A percentile compares a stretch with the other conserved stretches of the same genome.
Conservation (phyloP, 2,797 vertebrate species). For the Emys orbicularis region DNA sequence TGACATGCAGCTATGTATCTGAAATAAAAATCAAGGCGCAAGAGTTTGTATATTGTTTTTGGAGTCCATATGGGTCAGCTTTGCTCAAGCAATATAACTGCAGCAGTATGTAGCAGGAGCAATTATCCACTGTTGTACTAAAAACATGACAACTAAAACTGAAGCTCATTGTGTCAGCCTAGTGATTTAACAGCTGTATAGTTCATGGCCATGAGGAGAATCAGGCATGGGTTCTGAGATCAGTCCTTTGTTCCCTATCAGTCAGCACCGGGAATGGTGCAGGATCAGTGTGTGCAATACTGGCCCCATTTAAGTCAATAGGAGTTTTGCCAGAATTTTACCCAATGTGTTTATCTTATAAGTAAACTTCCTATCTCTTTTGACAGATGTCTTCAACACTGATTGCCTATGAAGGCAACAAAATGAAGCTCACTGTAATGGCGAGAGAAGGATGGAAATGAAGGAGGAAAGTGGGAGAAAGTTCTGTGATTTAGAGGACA, state of each 20-base stretch:
- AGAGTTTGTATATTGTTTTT: conserved; percentile 5
- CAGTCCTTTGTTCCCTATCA: background rate
- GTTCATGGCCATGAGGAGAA: background rate
- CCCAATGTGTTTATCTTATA: background rate
- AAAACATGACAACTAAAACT: conserved; percentile 46
- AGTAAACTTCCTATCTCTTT: background rate
- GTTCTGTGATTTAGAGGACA: background rate
- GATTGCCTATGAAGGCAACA: background rate
- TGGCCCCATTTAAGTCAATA: background rate
- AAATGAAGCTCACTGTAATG: background rate
- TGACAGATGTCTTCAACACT: background rate
- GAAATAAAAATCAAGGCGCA: conserved; percentile 52
- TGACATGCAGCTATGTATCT: background rate
- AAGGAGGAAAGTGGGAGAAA: background rate
- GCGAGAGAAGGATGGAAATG: background rate
- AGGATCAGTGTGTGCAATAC: background rate
- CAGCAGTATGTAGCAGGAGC: background rate
- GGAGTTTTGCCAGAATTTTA: background rate
- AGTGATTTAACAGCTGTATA: background rate
- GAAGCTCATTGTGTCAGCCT: conserved; percentile 49
- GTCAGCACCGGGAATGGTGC: background rate
- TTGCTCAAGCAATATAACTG: background rate
- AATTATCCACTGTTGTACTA: background rate
- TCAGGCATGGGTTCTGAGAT: background rate
- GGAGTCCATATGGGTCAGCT: conserved; percentile 45